Conservation (phyloP, 2,888 invertebrate genomes). For the Leptura quadrifasciata region DNA sequence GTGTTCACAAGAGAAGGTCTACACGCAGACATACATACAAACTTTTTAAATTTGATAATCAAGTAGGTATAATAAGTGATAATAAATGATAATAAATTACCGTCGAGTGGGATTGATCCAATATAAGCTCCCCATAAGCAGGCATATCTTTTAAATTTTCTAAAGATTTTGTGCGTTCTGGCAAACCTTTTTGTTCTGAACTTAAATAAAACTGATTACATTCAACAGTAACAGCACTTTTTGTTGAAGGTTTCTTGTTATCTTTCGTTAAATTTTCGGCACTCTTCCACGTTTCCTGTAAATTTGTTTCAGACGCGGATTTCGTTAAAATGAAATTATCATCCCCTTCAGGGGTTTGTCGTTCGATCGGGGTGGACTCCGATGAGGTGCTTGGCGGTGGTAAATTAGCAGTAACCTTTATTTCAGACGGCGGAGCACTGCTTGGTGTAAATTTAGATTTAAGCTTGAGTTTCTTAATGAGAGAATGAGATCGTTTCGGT, state of each 20-base stretch:
- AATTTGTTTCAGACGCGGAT: slow-evolving; percentile 68
- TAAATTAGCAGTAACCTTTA: slow-evolving; percentile 52
- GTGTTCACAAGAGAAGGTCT: too few species aligned
- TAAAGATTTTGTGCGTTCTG: slow-evolving; percentile 67
- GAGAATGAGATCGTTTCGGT: slow-evolving; percentile 61
- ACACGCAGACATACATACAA: too few species aligned
- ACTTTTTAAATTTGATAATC: too few species aligned
- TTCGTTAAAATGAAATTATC: slow-evolving; percentile 63
- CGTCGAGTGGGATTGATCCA: slow-evolving; percentile 64
- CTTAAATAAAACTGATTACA: slow-evolving; percentile 52
- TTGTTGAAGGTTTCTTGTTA: slow-evolving; percentile 47
- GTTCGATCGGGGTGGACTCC: slow-evolving; percentile 58
- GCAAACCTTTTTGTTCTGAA: slow-evolving; percentile 48
- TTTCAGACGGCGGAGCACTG: slow-evolving; percentile 43
- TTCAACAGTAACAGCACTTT: slow-evolving; percentile 56
- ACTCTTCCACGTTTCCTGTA: slow-evolving; percentile 67
- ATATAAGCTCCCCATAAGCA: slow-evolving; percentile 71
- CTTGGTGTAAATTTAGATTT: slow-evolving; percentile 56
- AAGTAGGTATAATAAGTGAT: too few species aligned
- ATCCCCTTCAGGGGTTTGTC: slow-evolving; percentile 66
- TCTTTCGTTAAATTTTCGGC: slow-evolving; percentile 63
- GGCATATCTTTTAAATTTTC: slow-evolving; percentile 71
- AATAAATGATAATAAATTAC: slow-evolving; percentile 55
- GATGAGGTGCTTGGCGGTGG: slow-evolving; percentile 58
- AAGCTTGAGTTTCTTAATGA: slow-evolving; percentile 65